These are phyloP conservation scores for Heloderma charlesbogerti DNA, from an alignment of 2,113 vertebrate genomes.

Conservation along the genomic window DNA sequence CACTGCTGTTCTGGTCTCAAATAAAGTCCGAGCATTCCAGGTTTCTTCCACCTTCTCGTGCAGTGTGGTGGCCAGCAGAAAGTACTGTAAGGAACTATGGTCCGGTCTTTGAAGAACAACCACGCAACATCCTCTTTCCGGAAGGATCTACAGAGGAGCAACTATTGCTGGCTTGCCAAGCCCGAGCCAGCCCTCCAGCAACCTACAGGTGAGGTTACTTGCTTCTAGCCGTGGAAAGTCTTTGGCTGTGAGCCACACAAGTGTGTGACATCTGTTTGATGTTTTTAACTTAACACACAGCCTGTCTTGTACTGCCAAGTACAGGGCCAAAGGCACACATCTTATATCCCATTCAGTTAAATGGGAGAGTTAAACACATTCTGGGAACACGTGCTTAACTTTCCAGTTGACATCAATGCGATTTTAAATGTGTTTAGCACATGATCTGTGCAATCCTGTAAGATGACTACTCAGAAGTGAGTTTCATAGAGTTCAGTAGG, in stretches of 20 bases:
- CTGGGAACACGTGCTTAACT: background rate
- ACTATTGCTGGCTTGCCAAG: slow-evolving; percentile 87
- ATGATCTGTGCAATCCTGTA: background rate
- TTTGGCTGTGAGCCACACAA: background rate
- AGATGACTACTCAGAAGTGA: background rate
- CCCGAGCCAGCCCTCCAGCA: slow-evolving; percentile 91
- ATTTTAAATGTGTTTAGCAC: background rate
- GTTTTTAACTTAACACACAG: background rate
- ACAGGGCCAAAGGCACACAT: background rate
- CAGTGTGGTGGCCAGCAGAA: slow-evolving; percentile 72
- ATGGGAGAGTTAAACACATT: background rate
- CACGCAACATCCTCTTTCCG: slow-evolving; percentile 88
- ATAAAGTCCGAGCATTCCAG: slow-evolving; percentile 6
- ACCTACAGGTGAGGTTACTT: slow-evolving; percentile 84
- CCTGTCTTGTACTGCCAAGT: background rate
- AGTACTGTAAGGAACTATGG: slow-evolving; percentile 81
- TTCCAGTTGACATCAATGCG: background rate
- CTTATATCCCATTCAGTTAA: background rate
- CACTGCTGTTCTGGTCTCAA: background rate
- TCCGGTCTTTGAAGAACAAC: slow-evolving; percentile 95
- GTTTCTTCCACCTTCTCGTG: background rate
- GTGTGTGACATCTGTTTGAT: no score
- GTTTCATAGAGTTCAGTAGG: background rate
- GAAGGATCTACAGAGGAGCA: slow-evolving; percentile 92
- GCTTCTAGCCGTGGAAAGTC: background rate